phyloP scores from a whole-genome alignment of 2,113 vertebrate species.

The Reinhardtius hippoglossoides region DNA sequence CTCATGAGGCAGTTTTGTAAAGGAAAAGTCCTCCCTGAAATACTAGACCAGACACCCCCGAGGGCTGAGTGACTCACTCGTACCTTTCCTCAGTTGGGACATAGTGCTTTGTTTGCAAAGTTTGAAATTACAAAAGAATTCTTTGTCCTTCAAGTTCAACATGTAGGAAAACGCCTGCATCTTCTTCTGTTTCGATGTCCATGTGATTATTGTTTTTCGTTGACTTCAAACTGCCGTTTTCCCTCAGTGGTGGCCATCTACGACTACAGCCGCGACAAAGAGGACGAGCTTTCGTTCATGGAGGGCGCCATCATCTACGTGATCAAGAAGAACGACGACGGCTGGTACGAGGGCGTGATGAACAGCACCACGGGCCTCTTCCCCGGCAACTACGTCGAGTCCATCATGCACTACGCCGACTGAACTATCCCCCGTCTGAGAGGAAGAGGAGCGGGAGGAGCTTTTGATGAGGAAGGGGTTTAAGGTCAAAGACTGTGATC shows the following conservation, averaged over 20 bases:
- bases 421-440: constrained; percentile 75
- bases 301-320: constrained; percentile 99
- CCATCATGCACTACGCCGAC: constrained; percentile 99
- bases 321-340: constrained; percentile 99
- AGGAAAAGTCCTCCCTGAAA: no score
- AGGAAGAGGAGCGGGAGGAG: constrained; percentile 19
- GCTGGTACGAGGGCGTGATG: constrained; percentile 99
- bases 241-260: constrained; percentile 97
- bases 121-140: no score
- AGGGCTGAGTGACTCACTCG: no score
- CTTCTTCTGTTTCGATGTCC: neutral
- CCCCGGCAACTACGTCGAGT: constrained; percentile 98
- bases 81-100: no score
- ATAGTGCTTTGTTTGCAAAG: no score
- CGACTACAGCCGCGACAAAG: constrained; percentile 96
- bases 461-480: constrained; percentile 28
- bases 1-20: neutral
- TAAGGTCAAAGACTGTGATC: constrained; percentile 72
- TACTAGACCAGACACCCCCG: no score
- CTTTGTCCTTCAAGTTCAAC: neutral
- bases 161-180: neutral
- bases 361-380: constrained; percentile 97
- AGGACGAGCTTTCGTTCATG: constrained; percentile 98
- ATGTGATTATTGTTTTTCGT: neutral
- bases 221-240: neutral